phyloP scores from a whole-genome alignment of 2,797 vertebrate genomes.

The Cuniculus paca region DNA sequence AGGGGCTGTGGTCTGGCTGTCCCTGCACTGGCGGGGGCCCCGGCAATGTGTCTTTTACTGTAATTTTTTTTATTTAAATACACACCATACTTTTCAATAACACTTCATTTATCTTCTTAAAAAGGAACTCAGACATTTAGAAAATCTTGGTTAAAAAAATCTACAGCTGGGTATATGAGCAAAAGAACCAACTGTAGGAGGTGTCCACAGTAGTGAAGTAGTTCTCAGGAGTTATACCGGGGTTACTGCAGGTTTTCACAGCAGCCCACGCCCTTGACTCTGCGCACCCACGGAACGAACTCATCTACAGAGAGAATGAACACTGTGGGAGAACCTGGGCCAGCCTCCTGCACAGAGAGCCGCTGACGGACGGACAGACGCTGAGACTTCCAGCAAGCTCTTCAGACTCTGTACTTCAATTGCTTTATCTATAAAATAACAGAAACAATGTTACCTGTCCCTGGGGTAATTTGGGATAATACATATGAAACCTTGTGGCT shows the following conservation, averaged over 20 bases:
- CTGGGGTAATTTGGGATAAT: background rate
- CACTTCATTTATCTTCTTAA: background rate
- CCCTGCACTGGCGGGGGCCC: too few relatives aligned
- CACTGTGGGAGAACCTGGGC: too few relatives aligned
- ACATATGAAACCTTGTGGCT: background rate
- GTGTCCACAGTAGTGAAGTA: background rate
- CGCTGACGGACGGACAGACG: too few relatives aligned
- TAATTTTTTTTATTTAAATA: background rate
- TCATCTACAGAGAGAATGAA: too few relatives aligned
- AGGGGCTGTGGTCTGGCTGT: too few relatives aligned
- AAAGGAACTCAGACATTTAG: background rate
- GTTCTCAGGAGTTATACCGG: too few relatives aligned
- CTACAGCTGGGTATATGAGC: background rate
- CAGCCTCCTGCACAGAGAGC: too few relatives aligned
- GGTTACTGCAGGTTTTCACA: background rate
- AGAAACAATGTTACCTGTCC: background rate
- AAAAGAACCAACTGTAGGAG: background rate
- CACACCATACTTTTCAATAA: background rate
- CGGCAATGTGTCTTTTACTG: background rate
- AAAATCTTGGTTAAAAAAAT: conserved; percentile 19
- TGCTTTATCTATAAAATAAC: background rate
- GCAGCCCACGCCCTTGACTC: too few relatives aligned
- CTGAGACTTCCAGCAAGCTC: background rate
- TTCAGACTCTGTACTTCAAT: background rate
- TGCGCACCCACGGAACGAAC: too few relatives aligned